Evolutionary conservation across 2,113 vertebrate species (phyloP).

Genomic region (Leptodactylus fuscus): DNA sequence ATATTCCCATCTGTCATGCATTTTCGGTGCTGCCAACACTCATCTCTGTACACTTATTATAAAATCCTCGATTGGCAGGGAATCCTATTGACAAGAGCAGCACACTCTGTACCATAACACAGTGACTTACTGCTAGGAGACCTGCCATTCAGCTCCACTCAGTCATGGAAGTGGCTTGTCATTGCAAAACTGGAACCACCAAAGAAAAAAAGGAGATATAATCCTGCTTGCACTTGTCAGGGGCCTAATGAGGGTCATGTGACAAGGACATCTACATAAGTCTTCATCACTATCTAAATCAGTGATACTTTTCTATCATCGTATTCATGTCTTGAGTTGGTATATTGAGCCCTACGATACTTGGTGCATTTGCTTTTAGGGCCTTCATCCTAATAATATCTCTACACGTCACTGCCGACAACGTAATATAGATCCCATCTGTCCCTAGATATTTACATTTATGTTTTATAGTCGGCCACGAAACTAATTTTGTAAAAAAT

Average conservation of each 20-base stretch:
- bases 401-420: background rate
- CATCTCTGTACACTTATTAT: constrained; percentile 39
- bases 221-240: too few species aligned
- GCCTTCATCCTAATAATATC: background rate
- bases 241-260: too few species aligned
- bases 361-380: too few species aligned
- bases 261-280: too few species aligned
- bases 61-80: constrained; percentile 5
- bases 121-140: background rate
- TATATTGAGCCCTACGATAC: too few species aligned
- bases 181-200: background rate
- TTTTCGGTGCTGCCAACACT: constrained; percentile 34
- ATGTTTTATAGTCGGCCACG: background rate
- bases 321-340: too few species aligned
- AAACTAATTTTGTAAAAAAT: constrained; percentile 11
- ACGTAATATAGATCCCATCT: background rate
- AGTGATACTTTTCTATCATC: too few species aligned
- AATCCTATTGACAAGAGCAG: background rate
- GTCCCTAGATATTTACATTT: background rate
- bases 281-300: too few species aligned
- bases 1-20: constrained; percentile 37
- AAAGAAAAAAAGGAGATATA: background rate
- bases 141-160: background rate
- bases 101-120: constrained; percentile 11
- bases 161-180: background rate